Percentiles rank a stretch among this genome's conserved stretches.
Evolutionary conservation across 2,888 invertebrate species (phyloP).

Genomic region (Cosmia trapezina): DNA sequence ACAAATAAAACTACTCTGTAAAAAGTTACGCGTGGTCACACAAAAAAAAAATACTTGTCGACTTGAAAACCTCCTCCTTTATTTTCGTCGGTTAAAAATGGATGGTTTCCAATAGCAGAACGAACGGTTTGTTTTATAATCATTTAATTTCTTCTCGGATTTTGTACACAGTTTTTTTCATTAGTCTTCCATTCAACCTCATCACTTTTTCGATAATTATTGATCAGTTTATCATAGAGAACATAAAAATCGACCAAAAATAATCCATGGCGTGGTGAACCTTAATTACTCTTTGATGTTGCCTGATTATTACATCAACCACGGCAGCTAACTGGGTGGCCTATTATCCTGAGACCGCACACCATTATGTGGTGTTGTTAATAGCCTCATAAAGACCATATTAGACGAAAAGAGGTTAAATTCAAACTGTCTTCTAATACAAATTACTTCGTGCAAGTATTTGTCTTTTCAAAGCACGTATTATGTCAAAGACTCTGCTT

Average conservation of each 20-base stretch:
- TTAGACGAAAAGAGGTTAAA: constrained; percentile 33
- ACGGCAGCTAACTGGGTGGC: constrained; percentile 28
- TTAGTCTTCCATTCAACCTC: neutral
- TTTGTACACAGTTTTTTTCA: neutral
- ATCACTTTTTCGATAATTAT: too few relatives aligned
- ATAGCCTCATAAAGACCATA: constrained; percentile 17
- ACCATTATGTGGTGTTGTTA: constrained; percentile 24
- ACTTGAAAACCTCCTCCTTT: too few relatives aligned
- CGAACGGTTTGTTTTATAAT: neutral
- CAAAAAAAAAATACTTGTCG: too few relatives aligned
- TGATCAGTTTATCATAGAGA: constrained; percentile 2
- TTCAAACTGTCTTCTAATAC: constrained; percentile 40
- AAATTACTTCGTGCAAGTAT: constrained; percentile 25
- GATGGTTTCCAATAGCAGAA: neutral
- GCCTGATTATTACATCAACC: constrained; percentile 32
- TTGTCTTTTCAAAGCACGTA: constrained; percentile 40
- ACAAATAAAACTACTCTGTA: too few relatives aligned
- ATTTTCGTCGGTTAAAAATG: too few relatives aligned
- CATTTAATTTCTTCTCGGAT: neutral
- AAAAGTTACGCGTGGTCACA: too few relatives aligned
- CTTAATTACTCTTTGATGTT: constrained; percentile 19
- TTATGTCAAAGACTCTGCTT: constrained; percentile 18
- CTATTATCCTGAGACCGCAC: constrained; percentile 30
- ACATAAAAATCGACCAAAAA: neutral
- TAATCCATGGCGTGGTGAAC: constrained; percentile 3